phyloP scores from a whole-genome alignment of 2,888 invertebrate species.

The Congeria kusceri region DNA sequence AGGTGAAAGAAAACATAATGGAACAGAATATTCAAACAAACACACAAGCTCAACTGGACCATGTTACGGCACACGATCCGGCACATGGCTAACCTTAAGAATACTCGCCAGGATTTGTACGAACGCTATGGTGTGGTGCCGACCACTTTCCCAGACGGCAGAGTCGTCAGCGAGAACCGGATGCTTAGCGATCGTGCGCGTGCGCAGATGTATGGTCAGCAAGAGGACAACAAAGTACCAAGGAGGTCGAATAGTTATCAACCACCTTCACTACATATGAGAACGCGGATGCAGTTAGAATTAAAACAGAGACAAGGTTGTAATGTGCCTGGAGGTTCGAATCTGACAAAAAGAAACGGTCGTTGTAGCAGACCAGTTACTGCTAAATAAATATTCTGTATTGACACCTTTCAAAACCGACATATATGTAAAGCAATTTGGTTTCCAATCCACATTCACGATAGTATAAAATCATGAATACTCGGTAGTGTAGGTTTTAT shows the following conservation, averaged over 20 bases:
- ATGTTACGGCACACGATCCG: slow-evolving; percentile 73
- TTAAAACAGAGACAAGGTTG: not conserved
- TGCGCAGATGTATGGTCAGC: slow-evolving; percentile 36
- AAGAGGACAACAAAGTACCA: slow-evolving; percentile 27
- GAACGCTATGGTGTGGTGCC: slow-evolving; percentile 78
- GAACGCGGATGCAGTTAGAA: slow-evolving; percentile 26
- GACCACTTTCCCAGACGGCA: slow-evolving; percentile 66
- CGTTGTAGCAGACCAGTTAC: no score
- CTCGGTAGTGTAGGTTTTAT: no score
- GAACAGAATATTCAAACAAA: slow-evolving; percentile 66
- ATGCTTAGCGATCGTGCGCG: slow-evolving; percentile 78
- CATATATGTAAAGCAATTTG: no score
- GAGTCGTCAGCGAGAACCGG: slow-evolving; percentile 70
- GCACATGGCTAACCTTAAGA: slow-evolving; percentile 70
- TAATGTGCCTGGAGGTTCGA: no score
- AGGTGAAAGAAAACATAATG: slow-evolving; percentile 72
- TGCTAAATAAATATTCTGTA: no score
- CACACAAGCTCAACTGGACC: slow-evolving; percentile 71
- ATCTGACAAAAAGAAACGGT: no score
- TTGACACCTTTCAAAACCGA: no score
- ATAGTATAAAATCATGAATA: no score
- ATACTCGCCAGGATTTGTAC: slow-evolving; percentile 75
- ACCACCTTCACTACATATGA: slow-evolving; percentile 41
- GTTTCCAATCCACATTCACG: no score
- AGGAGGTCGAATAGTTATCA: slow-evolving; percentile 58